phyloP scores from a whole-genome alignment of 1,140 invertebrate species.

The Plectrocnemia conspersa region DNA sequence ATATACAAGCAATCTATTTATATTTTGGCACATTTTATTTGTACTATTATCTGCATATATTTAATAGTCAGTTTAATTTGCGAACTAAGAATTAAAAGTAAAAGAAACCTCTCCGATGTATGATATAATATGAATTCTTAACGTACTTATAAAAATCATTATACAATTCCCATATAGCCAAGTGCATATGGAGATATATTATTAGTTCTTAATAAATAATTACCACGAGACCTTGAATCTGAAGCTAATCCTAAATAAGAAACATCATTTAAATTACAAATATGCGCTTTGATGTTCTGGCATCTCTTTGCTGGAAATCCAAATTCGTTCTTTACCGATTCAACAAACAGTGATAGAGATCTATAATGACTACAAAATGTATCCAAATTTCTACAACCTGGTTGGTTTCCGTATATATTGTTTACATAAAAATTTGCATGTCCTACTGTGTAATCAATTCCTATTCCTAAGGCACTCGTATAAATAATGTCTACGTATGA shows the following conservation, averaged over 20 bases:
- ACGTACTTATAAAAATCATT: no score
- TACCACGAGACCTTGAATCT: neutral
- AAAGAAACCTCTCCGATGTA: no score
- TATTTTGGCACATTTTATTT: no score
- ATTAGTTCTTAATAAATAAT: neutral
- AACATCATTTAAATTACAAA: neutral
- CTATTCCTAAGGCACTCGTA: slow-evolving; percentile 24
- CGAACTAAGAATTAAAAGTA: no score
- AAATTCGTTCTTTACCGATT: slow-evolving; percentile 19
- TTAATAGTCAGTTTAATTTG: no score
- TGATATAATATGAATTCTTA: no score
- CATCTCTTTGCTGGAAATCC: slow-evolving; percentile 17
- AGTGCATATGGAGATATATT: neutral
- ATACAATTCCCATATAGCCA: no score
- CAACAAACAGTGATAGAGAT: slow-evolving; percentile 15
- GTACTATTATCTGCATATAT: no score
- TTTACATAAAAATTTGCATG: slow-evolving; percentile 31
- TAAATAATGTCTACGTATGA: slow-evolving; percentile 31
- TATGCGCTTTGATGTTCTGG: neutral
- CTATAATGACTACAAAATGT: slow-evolving; percentile 23
- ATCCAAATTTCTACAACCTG: slow-evolving; percentile 14
- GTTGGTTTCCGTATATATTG: slow-evolving; percentile 15
- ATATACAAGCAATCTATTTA: no score
- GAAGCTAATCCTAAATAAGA: slow-evolving; percentile 2
- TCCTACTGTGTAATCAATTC: slow-evolving; percentile 4